Percentiles rank a stretch among this genome's conserved stretches.
Conservation (phyloP, 2,888 invertebrate species). For the Caenorhabditis macrosperma region DNA sequence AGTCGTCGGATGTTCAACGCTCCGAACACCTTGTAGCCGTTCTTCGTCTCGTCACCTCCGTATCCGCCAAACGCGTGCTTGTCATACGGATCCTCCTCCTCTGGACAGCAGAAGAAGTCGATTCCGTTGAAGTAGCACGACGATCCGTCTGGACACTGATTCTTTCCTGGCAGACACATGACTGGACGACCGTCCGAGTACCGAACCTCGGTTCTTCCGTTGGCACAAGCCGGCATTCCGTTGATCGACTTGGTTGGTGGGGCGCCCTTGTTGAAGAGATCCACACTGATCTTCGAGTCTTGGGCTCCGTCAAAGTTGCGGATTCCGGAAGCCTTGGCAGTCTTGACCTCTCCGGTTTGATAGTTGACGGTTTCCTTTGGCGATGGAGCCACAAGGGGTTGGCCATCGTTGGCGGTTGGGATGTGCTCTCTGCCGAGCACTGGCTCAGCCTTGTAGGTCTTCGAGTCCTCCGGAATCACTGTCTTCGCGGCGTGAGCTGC, state of each 20-base stretch:
- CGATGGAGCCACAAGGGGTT: slow-evolving; percentile 73
- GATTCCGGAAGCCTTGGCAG: slow-evolving; percentile 47
- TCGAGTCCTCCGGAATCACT: slow-evolving; percentile 32
- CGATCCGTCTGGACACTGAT: slow-evolving; percentile 77
- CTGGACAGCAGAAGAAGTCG: slow-evolving; percentile 80
- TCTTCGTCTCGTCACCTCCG: slow-evolving; percentile 76
- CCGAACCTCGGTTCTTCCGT: slow-evolving; percentile 71
- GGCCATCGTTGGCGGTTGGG: slow-evolving; percentile 61
- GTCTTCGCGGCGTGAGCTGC: slow-evolving; percentile 62
- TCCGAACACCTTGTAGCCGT: slow-evolving; percentile 77
- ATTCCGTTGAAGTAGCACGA: slow-evolving; percentile 80
- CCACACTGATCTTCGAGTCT: slow-evolving; percentile 30
- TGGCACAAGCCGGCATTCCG: slow-evolving; percentile 75
- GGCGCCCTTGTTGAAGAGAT: slow-evolving; percentile 52
- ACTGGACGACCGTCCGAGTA: slow-evolving; percentile 73
- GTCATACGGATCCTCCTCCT: slow-evolving; percentile 79
- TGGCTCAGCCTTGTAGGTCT: slow-evolving; percentile 66
- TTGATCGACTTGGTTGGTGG: slow-evolving; percentile 28
- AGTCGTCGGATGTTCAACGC: slow-evolving; percentile 71
- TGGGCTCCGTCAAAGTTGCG: slow-evolving; percentile 41
- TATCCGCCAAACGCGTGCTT: slow-evolving; percentile 77
- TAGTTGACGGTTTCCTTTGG: slow-evolving; percentile 75
- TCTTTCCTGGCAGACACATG: slow-evolving; percentile 79
- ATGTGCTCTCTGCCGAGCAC: slow-evolving; percentile 46
- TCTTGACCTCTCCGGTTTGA: slow-evolving; percentile 64